These are phyloP conservation scores for Propithecus perrieri DNA, from an alignment of 2,797 vertebrate genomes.

Conservation along the genomic window DNA sequence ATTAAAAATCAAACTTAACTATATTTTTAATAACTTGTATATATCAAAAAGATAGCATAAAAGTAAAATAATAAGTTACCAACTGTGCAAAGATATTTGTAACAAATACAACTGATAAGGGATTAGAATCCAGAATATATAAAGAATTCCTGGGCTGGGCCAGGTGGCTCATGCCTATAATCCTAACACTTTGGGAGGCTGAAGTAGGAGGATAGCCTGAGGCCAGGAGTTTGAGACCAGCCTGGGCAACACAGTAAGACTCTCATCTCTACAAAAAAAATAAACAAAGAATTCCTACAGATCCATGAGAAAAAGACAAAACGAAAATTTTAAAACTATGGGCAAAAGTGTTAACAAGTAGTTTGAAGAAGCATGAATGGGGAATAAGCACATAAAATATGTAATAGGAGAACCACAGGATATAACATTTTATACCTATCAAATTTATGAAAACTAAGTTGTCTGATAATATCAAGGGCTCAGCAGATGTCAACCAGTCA, in stretches of 20 bases:
- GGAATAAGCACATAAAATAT: neutral
- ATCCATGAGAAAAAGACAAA: neutral
- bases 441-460: neutral
- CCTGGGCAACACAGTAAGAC: neutral
- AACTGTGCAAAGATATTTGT: neutral
- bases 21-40: neutral
- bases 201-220: neutral
- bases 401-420: neutral
- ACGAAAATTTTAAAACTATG: neutral
- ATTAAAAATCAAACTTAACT: neutral
- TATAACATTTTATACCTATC: neutral
- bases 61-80: neutral
- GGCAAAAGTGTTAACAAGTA: neutral
- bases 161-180: neutral
- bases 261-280: neutral
- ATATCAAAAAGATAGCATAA: neutral
- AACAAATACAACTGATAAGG: neutral
- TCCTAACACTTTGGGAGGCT: neutral
- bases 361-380: neutral
- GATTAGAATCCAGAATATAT: neutral
- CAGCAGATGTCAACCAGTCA: neutral
- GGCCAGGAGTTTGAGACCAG: neutral
- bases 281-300: neutral
- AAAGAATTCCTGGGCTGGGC: neutral
- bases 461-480: neutral